Conservation (phyloP, 1,140 invertebrate genomes). For the Aphelinus atriplicis region DNA sequence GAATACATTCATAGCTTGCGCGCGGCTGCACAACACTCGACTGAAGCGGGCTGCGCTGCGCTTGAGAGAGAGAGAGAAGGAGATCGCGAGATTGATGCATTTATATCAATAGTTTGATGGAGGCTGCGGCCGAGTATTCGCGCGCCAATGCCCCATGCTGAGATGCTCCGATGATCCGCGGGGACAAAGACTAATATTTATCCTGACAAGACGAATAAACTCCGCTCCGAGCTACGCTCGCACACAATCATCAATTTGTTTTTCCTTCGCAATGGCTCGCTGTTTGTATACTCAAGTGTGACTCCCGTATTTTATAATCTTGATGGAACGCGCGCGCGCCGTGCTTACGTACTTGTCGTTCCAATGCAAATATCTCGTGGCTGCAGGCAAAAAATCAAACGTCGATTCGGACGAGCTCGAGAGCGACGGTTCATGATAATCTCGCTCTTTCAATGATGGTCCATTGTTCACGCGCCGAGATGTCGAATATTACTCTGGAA, state of each 20-base stretch:
- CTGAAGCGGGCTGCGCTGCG: background rate
- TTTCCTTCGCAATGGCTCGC: slow-evolving; percentile 22
- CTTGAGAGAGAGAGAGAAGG: slow-evolving; percentile 18
- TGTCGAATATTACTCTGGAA: too few species aligned
- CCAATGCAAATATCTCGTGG: too few species aligned
- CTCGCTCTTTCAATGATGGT: too few species aligned
- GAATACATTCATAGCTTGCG: slow-evolving; percentile 50
- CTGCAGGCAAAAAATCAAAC: too few species aligned
- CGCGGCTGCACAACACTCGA: too few species aligned
- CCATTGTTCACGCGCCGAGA: too few species aligned
- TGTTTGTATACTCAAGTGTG: background rate
- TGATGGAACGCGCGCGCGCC: too few species aligned
- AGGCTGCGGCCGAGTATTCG: slow-evolving; percentile 13
- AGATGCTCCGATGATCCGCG: slow-evolving; percentile 44
- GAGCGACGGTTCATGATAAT: too few species aligned
- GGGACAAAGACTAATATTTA: slow-evolving; percentile 61
- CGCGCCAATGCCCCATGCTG: slow-evolving; percentile 47
- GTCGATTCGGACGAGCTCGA: too few species aligned
- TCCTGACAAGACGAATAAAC: slow-evolving; percentile 56
- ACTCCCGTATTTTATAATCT: too few species aligned
- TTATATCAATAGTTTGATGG: slow-evolving; percentile 51
- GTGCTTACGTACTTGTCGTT: too few species aligned
- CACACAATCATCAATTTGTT: slow-evolving; percentile 52
- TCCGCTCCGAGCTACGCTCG: slow-evolving; percentile 42
- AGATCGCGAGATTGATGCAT: slow-evolving; percentile 59